Evolutionary conservation across 2,797 vertebrate genomes (phyloP).

Genomic region (Pyrocephalus nanus): DNA sequence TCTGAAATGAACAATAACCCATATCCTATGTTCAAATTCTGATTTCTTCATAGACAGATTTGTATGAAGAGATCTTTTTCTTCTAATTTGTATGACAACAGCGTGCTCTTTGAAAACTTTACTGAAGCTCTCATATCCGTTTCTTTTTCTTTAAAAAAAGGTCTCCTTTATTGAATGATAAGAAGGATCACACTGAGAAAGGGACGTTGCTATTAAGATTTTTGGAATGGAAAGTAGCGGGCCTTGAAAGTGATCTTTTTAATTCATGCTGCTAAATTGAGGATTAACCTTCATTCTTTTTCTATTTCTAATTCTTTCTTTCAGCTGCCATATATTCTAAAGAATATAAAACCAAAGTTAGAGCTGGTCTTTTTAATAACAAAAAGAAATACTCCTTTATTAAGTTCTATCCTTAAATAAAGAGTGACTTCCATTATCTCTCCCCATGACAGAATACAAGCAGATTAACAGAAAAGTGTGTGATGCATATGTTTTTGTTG

Average conservation of each 20-base stretch:
- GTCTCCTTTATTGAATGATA: not conserved
- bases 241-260: not conserved
- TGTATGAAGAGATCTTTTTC: not conserved
- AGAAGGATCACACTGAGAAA: not conserved
- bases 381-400: not conserved
- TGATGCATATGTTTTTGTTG: not conserved
- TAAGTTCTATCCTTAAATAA: not conserved
- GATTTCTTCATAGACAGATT: not conserved
- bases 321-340: not conserved
- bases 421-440: not conserved
- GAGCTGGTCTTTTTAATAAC: not conserved
- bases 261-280: slow-evolving; percentile 34
- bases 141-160: not conserved
- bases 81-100: slow-evolving; percentile 9
- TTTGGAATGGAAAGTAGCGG: slow-evolving; percentile 16
- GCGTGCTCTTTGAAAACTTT: not conserved
- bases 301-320: slow-evolving; percentile 7
- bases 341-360: not conserved
- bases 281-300: not conserved
- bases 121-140: not conserved
- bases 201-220: not conserved
- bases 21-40: not conserved
- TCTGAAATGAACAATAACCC: not conserved
- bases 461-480: not conserved
- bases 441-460: not conserved